These are phyloP conservation scores for Trichogramma evanescens DNA, from an alignment of 2,888 invertebrate species.

Conservation along the genomic window DNA sequence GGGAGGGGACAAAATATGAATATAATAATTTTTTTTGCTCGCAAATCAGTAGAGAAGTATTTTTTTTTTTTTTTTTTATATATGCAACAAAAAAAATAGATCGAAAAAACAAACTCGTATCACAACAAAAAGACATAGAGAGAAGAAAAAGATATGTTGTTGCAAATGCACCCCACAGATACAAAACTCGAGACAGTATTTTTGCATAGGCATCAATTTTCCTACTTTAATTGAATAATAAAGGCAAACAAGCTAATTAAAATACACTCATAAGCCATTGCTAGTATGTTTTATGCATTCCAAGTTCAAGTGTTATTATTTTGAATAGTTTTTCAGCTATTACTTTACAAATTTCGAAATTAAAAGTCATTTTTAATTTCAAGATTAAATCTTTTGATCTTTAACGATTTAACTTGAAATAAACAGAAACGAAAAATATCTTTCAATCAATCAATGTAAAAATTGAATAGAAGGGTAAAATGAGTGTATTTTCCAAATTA, in stretches of 20 bases:
- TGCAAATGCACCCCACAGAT: constrained; percentile 49
- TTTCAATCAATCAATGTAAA: too few species aligned
- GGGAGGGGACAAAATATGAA: constrained; percentile 47
- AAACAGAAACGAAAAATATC: too few species aligned
- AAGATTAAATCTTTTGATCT: too few species aligned
- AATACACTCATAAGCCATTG: too few species aligned
- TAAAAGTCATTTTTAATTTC: too few species aligned
- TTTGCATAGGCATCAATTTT: constrained; percentile 37
- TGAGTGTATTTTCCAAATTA: too few species aligned
- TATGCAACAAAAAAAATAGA: background rate
- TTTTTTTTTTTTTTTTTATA: background rate
- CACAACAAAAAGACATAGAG: constrained; percentile 25
- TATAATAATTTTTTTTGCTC: constrained; percentile 36
- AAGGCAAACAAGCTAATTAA: constrained; percentile 20
- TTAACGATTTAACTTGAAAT: too few species aligned
- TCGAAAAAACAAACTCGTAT: constrained; percentile 18
- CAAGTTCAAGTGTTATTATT: too few species aligned
- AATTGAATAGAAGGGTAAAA: too few species aligned
- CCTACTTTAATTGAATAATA: constrained; percentile 31
- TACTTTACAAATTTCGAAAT: too few species aligned
- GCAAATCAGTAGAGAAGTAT: constrained; percentile 13
- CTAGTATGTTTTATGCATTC: too few species aligned
- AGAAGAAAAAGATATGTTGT: constrained; percentile 34
- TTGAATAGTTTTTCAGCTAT: too few species aligned
- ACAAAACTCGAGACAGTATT: constrained; percentile 42